A percentile compares a stretch with the other conserved stretches of the same genome.
phyloP scores from a whole-genome alignment of 2,888 invertebrate genomes.

The Eudasyphora cyanicolor region DNA sequence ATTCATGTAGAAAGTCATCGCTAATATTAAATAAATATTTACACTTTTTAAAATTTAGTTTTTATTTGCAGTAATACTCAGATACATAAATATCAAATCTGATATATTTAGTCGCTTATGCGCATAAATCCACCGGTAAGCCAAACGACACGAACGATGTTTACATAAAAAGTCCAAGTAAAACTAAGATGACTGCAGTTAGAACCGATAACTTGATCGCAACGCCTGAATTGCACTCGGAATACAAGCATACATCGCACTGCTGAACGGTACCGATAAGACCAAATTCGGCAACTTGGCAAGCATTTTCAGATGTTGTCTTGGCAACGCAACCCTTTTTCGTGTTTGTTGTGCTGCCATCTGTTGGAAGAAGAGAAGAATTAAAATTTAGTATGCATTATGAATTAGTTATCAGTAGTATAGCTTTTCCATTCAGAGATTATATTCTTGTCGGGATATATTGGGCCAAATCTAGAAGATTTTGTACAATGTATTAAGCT shows the following conservation, averaged over 20 bases:
- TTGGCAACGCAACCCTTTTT: not conserved
- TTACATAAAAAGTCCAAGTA: not conserved
- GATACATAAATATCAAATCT: not conserved
- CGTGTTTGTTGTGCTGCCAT: not conserved
- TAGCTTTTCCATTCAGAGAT: not conserved
- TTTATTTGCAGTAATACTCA: not conserved
- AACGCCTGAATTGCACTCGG: slow-evolving; percentile 5
- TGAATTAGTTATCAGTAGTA: not conserved
- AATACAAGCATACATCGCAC: not conserved
- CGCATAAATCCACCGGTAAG: no score
- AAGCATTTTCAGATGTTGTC: not conserved
- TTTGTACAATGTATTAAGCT: no score
- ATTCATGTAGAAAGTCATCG: not conserved
- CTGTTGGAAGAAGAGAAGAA: not conserved
- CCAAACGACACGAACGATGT: no score
- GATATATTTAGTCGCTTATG: not conserved
- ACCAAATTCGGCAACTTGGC: not conserved
- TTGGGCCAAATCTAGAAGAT: no score
- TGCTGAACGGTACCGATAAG: not conserved
- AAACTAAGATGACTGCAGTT: not conserved
- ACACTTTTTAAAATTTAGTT: not conserved
- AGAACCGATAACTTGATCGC: not conserved
- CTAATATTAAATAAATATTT: not conserved
- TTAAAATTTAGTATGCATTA: not conserved
- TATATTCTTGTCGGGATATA: not conserved